Base-by-base conservation (phyloP, 2,113 vertebrate species). In the Mixornis gularis region DNA sequence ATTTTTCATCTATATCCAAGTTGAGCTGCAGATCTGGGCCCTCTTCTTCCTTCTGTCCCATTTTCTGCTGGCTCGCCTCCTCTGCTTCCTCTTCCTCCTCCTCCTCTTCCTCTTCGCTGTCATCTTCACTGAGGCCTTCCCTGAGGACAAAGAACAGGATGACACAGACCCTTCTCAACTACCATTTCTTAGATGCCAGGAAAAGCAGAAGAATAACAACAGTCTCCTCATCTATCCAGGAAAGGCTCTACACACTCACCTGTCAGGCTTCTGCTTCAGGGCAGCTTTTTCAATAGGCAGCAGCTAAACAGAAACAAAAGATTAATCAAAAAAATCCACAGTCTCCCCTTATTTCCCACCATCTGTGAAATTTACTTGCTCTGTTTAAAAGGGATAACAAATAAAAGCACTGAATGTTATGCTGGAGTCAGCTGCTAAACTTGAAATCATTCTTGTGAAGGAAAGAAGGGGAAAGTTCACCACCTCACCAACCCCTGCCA, bases 241-340 rank as follows among this genome's bases (percentile, higher is more conserved):
- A 63, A 89, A 76, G 32, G 4, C 4, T n/a, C 51, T 73, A 24
- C 9, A 55, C 36, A 51, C 96, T 96, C 64, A 97, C 96, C 89
- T 91, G 8, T 87, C 92, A 56, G 97, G 85, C 69, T 98, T 98
- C 93, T 98, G 98, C 81, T 97, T 98, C 95, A 93, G 98, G 36
- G 99, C 98, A 65, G 98, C 98, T 94, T 97, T 98, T 85, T 99
- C 99, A 83, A 99, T 99, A 36, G 99, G 99, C 92, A 99, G 97
- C 95, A 99, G 96, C 99, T 99, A 82, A 68, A 96, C 0, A 88
- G 26, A 94, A 43, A 97, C 17, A 77, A 89, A n/a, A 49, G 3
- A 53, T 58, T 73, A 64, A 73, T 59, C 12, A 85, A 73, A 63
- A 13, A 41, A 4, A 44, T 24, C 14, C 48, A 38, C 22, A 53